Conservation (phyloP, 2,888 invertebrate species). For the Lycia hirtaria region DNA sequence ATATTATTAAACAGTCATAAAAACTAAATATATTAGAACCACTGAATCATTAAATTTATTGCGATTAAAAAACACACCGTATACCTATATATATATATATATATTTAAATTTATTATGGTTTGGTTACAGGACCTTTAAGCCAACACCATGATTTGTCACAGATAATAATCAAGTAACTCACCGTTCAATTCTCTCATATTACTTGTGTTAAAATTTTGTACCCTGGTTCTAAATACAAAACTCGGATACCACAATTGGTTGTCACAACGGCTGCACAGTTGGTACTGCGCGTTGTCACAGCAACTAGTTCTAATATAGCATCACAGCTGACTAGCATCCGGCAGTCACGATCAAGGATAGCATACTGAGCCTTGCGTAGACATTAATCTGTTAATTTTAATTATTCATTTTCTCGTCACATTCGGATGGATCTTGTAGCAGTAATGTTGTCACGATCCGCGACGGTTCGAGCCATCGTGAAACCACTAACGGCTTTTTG, state of each 20-base stretch:
- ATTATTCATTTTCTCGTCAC: slow-evolving; percentile 21
- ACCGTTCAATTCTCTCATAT: slow-evolving; percentile 52
- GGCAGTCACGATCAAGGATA: slow-evolving; percentile 37
- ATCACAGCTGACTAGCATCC: slow-evolving; percentile 25
- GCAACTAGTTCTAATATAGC: slow-evolving; percentile 48
- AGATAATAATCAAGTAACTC: slow-evolving; percentile 28
- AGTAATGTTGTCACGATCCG: slow-evolving; percentile 4
- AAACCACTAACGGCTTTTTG: background rate
- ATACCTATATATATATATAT: too few species aligned
- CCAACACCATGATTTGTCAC: background rate
- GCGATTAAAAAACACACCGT: too few species aligned
- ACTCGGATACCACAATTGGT: slow-evolving; percentile 22
- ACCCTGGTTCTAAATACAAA: slow-evolving; percentile 8
- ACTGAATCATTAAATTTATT: too few species aligned
- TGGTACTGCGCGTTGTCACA: slow-evolving; percentile 40
- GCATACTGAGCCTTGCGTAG: slow-evolving; percentile 3
- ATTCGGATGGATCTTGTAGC: background rate
- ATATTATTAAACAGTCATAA: too few species aligned
- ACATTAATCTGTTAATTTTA: slow-evolving; percentile 20
- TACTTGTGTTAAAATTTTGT: background rate
- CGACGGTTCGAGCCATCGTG: background rate
- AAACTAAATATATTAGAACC: too few species aligned
- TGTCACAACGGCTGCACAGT: slow-evolving; percentile 39
- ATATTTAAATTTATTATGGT: too few species aligned
- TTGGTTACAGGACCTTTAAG: too few species aligned